A percentile compares a stretch with the other conserved stretches of the same genome.
Evolutionary conservation across 2,113 vertebrate species (phyloP).

Genomic region (Scolopax mira): DNA sequence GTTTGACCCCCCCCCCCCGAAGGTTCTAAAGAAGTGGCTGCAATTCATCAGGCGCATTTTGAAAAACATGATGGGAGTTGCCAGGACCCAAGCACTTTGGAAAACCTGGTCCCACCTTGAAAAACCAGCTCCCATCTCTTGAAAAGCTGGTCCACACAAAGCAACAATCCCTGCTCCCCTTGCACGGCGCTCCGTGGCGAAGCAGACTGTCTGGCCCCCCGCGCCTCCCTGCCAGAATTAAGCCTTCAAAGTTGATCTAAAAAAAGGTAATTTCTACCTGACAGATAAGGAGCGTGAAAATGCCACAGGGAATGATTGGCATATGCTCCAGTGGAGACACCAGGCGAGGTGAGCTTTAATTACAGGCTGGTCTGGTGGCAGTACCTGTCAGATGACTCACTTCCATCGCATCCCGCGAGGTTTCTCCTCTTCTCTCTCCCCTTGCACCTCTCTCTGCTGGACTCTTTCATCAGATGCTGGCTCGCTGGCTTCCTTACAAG

Average conservation of each 20-base stretch:
- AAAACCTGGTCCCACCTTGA: slow-evolving; percentile 15
- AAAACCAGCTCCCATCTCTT: slow-evolving; percentile 55
- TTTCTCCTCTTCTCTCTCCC: slow-evolving; percentile 11
- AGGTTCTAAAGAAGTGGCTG: background rate
- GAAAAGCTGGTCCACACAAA: slow-evolving; percentile 21
- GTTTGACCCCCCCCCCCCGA: background rate
- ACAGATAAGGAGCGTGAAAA: slow-evolving; percentile 14
- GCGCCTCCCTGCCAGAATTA: background rate
- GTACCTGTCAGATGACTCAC: slow-evolving; percentile 36
- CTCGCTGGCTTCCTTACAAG: background rate
- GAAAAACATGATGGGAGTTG: background rate
- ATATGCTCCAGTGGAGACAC: background rate
- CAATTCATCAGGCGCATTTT: background rate
- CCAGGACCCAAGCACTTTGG: background rate
- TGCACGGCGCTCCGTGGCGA: accelerated
- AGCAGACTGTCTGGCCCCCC: slow-evolving; percentile 11
- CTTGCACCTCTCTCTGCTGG: background rate
- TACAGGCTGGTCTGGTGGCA: slow-evolving; percentile 8
- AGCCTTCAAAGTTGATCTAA: background rate
- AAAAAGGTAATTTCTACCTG: background rate
- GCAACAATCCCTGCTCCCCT: background rate
- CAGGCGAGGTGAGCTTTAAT: background rate
- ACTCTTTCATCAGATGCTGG: slow-evolving; percentile 33
- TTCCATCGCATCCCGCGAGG: background rate
- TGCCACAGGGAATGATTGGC: background rate